A percentile compares a stretch with the other conserved stretches of the same genome.
Conservation (phyloP, 2,888 invertebrate species). For the Carabus problematicus region DNA sequence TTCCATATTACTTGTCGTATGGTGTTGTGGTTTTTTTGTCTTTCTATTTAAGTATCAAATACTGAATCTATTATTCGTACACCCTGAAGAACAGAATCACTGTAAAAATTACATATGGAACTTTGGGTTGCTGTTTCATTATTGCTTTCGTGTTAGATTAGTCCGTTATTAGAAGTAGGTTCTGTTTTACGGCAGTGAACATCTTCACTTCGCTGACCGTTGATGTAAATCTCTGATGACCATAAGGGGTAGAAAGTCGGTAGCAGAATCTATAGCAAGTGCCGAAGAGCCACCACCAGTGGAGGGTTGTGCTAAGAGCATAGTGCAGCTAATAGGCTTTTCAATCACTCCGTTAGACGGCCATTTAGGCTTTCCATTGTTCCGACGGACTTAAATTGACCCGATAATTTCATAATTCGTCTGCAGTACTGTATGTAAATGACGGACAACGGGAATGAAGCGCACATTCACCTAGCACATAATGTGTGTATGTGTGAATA, state of each 20-base stretch:
- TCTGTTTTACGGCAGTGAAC: no score
- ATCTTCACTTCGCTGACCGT: neutral
- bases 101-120: no score
- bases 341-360: conserved; percentile 31
- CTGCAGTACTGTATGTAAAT: conserved; percentile 22
- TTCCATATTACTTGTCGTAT: no score
- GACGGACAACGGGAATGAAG: conserved; percentile 7
- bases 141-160: no score
- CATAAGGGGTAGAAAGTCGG: neutral
- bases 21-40: no score
- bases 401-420: conserved; percentile 41
- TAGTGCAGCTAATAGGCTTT: conserved; percentile 32
- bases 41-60: no score
- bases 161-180: no score
- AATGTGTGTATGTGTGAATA: neutral
- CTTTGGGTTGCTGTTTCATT: no score
- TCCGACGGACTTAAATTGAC: conserved; percentile 35
- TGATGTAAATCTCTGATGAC: conserved; percentile 15
- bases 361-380: conserved; percentile 34
- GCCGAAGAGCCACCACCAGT: conserved; percentile 1
- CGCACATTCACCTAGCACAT: neutral
- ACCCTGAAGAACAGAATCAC: no score
- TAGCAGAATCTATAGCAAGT: conserved; percentile 1
- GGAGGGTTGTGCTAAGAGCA: neutral
- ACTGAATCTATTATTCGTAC: no score